These are phyloP conservation scores for Cancer borealis DNA, from an alignment of 2,888 invertebrate species.

Conservation along the genomic window DNA sequence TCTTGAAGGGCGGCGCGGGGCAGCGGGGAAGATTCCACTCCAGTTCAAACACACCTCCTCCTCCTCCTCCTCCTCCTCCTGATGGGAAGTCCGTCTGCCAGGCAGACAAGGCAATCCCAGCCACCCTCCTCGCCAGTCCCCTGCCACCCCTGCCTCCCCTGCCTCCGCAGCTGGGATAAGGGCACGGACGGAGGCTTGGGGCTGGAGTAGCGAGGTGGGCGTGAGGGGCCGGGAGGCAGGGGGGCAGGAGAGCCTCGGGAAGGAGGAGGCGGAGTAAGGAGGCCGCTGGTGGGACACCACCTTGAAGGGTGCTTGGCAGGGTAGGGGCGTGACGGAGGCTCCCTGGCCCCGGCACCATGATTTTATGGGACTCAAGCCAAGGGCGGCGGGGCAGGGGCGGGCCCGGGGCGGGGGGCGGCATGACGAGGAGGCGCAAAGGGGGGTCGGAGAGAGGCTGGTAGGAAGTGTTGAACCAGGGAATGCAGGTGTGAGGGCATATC, in stretches of 20 bases:
- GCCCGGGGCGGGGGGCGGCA: too few relatives aligned
- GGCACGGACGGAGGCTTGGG: neutral
- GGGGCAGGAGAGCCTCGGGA: neutral
- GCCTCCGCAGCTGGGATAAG: neutral
- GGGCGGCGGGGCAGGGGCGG: too few relatives aligned
- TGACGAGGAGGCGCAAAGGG: too few relatives aligned
- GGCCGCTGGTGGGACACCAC: neutral
- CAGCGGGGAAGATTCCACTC: neutral
- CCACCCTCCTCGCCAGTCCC: neutral
- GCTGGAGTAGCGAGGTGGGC: neutral
- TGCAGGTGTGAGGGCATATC: too few relatives aligned
- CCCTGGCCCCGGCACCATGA: too few relatives aligned
- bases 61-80: neutral
- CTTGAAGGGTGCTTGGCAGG: slow-evolving; percentile 4
- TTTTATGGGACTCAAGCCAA: too few relatives aligned
- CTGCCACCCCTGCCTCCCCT: neutral
- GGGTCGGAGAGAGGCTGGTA: too few relatives aligned
- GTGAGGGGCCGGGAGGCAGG: neutral
- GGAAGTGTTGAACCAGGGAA: too few relatives aligned
- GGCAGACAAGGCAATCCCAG: neutral
- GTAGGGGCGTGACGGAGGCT: neutral
- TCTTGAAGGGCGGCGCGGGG: neutral
- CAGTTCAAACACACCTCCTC: neutral
- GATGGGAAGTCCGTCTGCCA: slow-evolving; percentile 8
- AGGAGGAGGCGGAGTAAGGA: neutral